Base-by-base conservation (phyloP, 1,140 invertebrate genomes). In the Radopholus similis region DNA sequence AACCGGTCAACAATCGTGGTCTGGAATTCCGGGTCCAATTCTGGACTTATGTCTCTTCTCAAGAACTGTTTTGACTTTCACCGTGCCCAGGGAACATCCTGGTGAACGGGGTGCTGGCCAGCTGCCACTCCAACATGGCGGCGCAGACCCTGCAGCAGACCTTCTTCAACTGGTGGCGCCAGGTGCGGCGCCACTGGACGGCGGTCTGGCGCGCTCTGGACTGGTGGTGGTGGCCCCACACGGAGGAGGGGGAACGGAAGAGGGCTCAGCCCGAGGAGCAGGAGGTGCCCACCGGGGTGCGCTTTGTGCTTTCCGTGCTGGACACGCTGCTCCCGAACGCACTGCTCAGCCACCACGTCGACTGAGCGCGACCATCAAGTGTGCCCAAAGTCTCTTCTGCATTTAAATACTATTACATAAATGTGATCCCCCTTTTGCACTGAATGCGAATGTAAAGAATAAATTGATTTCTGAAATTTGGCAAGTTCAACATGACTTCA, bases 61-160 rank as follows among this genome's bases (percentile, higher is more conserved):
- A n/a, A n/a, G n/a, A n/a, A n/a, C n/a, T n/a, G n/a, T n/a, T n/a
- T n/a, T n/a, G n/a, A n/a, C n/a, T n/a, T n/a, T n/a, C n/a, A n/a
- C n/a, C n/a, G n/a, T n/a, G n/a, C n/a, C n/a, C n/a, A n/a, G n/a
- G 76, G 23, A 70, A 77, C 59, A 67, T 77, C 18, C 21, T 77
- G 15, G 76, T 77, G 6, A 79, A 77, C 57, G 54, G 37, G 8
- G 51, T 77, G 5, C 58, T 77, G 26, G 77, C 68, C 1, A 73
- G 70, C 47, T 77, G 76, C 64, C 76, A 77, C 59, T 66, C 54
- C 51, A 77, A 79, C 62, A 47, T 77, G 38, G 76, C 64, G 18
- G 75, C 64, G 1, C 76, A 79, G 64, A 77, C 76, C 15, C 74
- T 77, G 21, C 76, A 79, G 60, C 76, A 77, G 65, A 77, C 76